Conservation (phyloP, 2,113 vertebrate species). For the Carassius auratus region DNA sequence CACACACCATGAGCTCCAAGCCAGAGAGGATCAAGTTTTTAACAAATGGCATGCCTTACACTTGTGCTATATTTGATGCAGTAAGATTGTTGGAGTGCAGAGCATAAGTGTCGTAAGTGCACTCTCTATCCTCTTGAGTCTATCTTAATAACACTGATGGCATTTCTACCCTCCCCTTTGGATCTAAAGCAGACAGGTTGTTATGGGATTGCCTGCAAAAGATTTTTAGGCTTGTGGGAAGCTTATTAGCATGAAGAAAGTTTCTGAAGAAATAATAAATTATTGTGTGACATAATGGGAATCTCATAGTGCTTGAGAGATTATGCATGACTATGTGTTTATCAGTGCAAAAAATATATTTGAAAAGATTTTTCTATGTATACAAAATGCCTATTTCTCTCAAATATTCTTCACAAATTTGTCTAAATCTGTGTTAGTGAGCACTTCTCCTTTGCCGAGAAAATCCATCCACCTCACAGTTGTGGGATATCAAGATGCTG, state of each 20-base stretch:
- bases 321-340: not conserved
- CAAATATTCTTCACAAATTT: too few species aligned
- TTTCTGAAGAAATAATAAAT: constrained; percentile 5
- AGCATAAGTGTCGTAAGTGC: constrained; percentile 23
- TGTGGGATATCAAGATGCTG: too few species aligned
- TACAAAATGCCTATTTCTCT: too few species aligned
- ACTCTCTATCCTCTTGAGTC: constrained; percentile 26
- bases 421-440: too few species aligned
- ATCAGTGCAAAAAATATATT: not conserved
- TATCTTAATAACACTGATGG: constrained; percentile 20
- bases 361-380: not conserved
- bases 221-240: not conserved
- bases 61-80: constrained; percentile 30
- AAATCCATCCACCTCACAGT: too few species aligned
- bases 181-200: not conserved
- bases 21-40: constrained; percentile 16
- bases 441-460: too few species aligned
- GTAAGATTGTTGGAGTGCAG: constrained; percentile 1
- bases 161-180: not conserved
- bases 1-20: not conserved
- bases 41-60: constrained; percentile 18
- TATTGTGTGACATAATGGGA: not conserved
- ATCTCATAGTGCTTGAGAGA: not conserved
- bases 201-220: constrained; percentile 4
- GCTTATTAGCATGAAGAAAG: not conserved